Conservation (phyloP, 2,888 invertebrate species). For the Neoascia interrupta region DNA sequence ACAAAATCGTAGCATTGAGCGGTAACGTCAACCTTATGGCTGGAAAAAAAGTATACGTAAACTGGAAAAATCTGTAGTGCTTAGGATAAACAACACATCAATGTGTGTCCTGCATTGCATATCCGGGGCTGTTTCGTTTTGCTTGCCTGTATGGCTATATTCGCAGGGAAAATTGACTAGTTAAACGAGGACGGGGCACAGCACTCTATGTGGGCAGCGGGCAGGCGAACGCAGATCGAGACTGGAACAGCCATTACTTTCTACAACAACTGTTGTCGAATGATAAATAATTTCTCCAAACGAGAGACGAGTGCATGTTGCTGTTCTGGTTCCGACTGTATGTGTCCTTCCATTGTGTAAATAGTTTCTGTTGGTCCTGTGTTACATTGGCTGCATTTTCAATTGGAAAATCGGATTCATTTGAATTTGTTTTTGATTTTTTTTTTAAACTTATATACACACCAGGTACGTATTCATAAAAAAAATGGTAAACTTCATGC, state of each 20-base stretch:
- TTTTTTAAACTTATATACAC: background rate
- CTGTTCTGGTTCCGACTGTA: background rate
- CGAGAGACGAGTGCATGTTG: conserved; percentile 52
- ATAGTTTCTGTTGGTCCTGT: conserved; percentile 65
- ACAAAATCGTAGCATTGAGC: conserved; percentile 52
- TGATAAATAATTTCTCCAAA: conserved; percentile 65
- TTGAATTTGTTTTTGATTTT: conserved; percentile 47
- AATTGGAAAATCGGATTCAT: conserved; percentile 70
- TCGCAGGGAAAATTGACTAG: conserved; percentile 65
- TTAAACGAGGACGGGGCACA: conserved; percentile 39
- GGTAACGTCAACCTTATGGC: background rate
- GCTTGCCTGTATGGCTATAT: conserved; percentile 22
- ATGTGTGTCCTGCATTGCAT: conserved; percentile 55
- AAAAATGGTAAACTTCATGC: conserved; percentile 22
- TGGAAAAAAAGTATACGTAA: conserved; percentile 41
- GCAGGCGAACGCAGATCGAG: conserved; percentile 51
- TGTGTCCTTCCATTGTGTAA: conserved; percentile 56
- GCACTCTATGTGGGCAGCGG: background rate
- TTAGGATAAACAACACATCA: conserved; percentile 69
- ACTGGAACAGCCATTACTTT: conserved; percentile 61
- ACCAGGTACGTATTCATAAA: background rate
- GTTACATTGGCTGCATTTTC: conserved; percentile 67
- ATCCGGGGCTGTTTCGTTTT: conserved; percentile 43
- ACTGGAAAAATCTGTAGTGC: conserved; percentile 67
- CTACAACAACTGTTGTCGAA: conserved; percentile 69